Percentiles rank a stretch among this genome's conserved stretches.
Conservation (phyloP, 2,797 vertebrate species). For the Peromyscus eremicus region DNA sequence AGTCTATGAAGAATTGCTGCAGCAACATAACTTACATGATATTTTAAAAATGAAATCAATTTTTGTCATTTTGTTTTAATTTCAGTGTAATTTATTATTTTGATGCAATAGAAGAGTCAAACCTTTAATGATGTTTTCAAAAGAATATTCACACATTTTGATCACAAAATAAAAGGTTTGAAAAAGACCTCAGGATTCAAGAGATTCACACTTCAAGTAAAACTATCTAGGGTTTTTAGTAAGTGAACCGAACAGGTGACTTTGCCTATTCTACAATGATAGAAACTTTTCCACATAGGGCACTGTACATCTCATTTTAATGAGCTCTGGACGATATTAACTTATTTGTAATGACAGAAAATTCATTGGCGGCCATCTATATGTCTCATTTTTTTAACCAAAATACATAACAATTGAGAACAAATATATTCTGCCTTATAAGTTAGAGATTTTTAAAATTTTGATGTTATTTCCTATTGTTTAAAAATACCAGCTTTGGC, state of each 20-base stretch:
- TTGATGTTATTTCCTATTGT: not conserved
- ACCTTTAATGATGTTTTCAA: not conserved
- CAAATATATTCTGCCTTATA: not conserved
- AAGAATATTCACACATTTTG: not conserved
- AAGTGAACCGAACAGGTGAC: not conserved
- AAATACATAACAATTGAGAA: not conserved
- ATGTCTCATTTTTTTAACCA: not conserved
- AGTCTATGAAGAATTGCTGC: not conserved
- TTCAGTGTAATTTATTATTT: not conserved
- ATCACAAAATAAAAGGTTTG: not conserved
- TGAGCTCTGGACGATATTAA: not conserved
- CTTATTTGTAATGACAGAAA: not conserved
- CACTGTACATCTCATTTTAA: not conserved
- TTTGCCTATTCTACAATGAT: not conserved
- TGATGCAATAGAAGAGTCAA: not conserved
- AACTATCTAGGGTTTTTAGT: not conserved
- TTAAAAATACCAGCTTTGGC: not conserved
- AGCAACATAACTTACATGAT: not conserved
- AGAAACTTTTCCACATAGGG: not conserved
- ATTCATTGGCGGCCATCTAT: not conserved
- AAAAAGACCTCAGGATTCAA: not conserved
- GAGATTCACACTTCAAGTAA: conserved; percentile 14
- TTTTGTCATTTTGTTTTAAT: not conserved
- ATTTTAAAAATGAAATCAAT: not conserved
- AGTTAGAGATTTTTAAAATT: not conserved